Evolutionary conservation across 1,140 invertebrate genomes (phyloP), one percentile per base, ranked within the genome.

Genomic region (Zaprionus capensis): DNA sequence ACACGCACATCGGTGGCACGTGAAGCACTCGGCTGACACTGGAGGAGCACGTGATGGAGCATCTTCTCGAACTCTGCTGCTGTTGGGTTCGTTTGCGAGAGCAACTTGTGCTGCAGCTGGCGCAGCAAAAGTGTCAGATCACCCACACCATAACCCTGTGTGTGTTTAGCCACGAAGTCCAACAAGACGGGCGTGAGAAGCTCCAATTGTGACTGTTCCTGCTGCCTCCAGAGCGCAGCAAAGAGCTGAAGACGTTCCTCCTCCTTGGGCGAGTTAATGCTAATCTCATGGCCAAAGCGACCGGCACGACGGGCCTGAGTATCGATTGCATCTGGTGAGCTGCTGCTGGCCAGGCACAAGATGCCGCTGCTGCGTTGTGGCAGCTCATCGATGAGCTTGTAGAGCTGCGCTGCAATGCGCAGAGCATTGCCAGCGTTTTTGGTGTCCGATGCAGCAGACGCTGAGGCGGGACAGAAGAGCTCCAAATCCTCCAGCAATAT

Each of bases 231-330:
- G 5, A 85, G 70, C 2, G 62, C 56, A 0, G 56, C 20, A 14
- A 92, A 74, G 1, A 92, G 56, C 4, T 46, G 26, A 15, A 34
- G 34, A 15, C 91, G 90, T 15, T 88, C 58, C 46, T 72, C 26
- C 5, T 82, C 78, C n/a, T 94, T 96, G 5, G 96, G 96, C 31
- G 95, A 92, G 71, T 96, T 95, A 71, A 97, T 95, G 62, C 55
- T 12, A 4, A 92, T 77, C 56, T 93, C 93, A 28, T 91, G 73
- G 24, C 92, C 86, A 67, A 94, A 92, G 36, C 93, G 85, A 4
- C 79, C 93, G 15, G 90, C 91, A 56, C 93, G 84, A 59, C 91
- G 79, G 6, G 92, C 73, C 2, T 91, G 84, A 17, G 84, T 71
- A 73, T 94, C 88, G 20, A 94, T 26, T 4, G 67, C 59, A 49